Evolutionary conservation across 2,797 vertebrate species (phyloP), one percentile per base, ranked within the genome.

Genomic region (Odontamblyopus rebecca): DNA sequence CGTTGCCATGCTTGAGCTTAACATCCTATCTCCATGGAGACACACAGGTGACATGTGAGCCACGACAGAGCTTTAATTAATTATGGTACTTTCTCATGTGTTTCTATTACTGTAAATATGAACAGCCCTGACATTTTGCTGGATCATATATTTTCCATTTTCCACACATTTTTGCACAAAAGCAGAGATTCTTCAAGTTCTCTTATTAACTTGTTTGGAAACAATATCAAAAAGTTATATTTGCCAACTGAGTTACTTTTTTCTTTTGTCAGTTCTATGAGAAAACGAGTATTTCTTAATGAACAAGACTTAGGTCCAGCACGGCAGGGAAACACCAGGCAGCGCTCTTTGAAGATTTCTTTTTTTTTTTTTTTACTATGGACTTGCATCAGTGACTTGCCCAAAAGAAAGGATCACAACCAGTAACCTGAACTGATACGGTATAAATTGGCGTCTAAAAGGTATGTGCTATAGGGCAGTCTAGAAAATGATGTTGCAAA

Each of bases 371-470:
- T 44, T 13, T 11, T 44, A 48, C 13, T 48, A 48, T 48, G 16
- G 11, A 27, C 51, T 77, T 79, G 72, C 74, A 77, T 83, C 75
- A 78, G 54, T 63, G 74, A 66, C 56, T 73, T 61, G 73, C 72
- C 71, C 57, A 51, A 71, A 61, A 54, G 53, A 27, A 32, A 6
- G 53, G 32, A 62, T 44, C 44, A 51, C 35, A 53, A 54, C 53
- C 61, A 9, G 50, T 62, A 77, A 71, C 48, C 69, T 68, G 70
- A 26, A 16, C 35, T 56, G 23, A 15, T 15, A 35, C 70, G 30
- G 61, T 69, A 29, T 6, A 27, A 16, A 38, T 27, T 64, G 41
- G 41, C 41, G 6, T n/a, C 19, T 54, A 23, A 23, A 48, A 44
- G 41, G 11, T 7, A 38, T 15, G 51, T 50, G 70, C 44, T 13